Evolutionary conservation across 1,140 invertebrate genomes (phyloP).

Genomic region (Oryctes rhinoceros): DNA sequence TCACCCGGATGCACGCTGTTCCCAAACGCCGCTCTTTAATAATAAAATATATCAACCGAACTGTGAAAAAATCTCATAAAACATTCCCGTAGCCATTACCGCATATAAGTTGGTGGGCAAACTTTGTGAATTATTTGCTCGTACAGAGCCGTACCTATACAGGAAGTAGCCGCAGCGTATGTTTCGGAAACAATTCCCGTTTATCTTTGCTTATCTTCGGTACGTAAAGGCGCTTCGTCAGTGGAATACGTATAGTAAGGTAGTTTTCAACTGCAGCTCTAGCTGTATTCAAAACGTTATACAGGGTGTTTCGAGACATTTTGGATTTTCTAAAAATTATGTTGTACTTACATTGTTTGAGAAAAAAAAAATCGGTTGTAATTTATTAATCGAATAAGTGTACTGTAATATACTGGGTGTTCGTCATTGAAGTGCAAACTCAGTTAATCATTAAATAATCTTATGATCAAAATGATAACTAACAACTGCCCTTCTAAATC

Average conservation of each 20-base stretch:
- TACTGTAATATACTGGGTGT: no score
- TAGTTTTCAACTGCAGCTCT: not conserved
- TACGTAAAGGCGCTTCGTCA: not conserved
- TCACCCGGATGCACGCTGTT: not conserved
- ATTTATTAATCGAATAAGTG: no score
- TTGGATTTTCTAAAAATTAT: no score
- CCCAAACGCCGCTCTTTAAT: not conserved
- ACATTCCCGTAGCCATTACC: not conserved
- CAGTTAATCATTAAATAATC: no score
- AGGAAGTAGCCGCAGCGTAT: not conserved
- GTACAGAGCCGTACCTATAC: not conserved
- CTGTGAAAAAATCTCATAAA: conserved; percentile 36
- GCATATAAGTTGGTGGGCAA: not conserved
- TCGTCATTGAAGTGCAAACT: no score
- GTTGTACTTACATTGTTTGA: no score
- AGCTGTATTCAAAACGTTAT: no score
- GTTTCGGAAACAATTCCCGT: conserved; percentile 19
- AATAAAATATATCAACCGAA: conserved; percentile 29
- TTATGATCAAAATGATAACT: no score
- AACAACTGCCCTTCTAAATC: no score
- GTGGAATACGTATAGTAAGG: no score
- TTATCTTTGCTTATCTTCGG: not conserved
- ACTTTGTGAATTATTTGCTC: conserved; percentile 19
- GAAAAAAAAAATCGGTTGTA: no score
- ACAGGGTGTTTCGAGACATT: no score